phyloP scores from a whole-genome alignment of 2,888 invertebrate species.

The Augiades crinisus region DNA sequence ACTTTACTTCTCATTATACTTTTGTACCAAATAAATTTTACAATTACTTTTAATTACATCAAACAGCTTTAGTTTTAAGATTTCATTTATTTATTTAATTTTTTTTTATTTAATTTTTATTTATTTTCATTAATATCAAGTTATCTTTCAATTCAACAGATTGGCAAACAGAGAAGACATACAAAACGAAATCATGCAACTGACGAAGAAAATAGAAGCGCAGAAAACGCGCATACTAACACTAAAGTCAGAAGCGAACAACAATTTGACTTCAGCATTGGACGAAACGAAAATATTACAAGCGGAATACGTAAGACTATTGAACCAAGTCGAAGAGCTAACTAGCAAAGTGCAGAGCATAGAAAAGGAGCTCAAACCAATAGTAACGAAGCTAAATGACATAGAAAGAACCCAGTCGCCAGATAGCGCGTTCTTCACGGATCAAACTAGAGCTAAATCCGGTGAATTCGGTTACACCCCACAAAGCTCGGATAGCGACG shows the following conservation, averaged over 20 bases:
- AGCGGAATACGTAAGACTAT: conserved; percentile 77
- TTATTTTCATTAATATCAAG: background rate
- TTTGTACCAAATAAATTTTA: no score
- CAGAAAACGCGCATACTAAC: conserved; percentile 84
- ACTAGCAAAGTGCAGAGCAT: conserved; percentile 84
- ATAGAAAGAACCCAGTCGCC: conserved; percentile 71
- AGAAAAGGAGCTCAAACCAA: conserved; percentile 83
- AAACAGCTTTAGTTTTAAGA: no score
- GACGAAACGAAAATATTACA: conserved; percentile 86
- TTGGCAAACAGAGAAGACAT: conserved; percentile 93
- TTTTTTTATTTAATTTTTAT: background rate
- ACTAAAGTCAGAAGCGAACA: conserved; percentile 84
- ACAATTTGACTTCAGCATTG: conserved; percentile 84
- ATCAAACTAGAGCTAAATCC: conserved; percentile 74
- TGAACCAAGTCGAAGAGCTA: conserved; percentile 83
- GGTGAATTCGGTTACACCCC: conserved; percentile 75
- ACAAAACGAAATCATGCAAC: conserved; percentile 86
- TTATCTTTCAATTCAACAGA: conserved; percentile 47
- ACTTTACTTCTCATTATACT: no score
- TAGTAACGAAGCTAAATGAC: conserved; percentile 64
- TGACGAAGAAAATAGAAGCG: conserved; percentile 84
- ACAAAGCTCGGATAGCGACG: conserved; percentile 73
- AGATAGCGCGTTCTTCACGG: conserved; percentile 78
- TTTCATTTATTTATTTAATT: no score
- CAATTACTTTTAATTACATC: no score